Percentiles rank a stretch among this genome's conserved stretches.
phyloP scores from a whole-genome alignment of 2,888 invertebrate species.

The Ferdinandea cuprea region DNA sequence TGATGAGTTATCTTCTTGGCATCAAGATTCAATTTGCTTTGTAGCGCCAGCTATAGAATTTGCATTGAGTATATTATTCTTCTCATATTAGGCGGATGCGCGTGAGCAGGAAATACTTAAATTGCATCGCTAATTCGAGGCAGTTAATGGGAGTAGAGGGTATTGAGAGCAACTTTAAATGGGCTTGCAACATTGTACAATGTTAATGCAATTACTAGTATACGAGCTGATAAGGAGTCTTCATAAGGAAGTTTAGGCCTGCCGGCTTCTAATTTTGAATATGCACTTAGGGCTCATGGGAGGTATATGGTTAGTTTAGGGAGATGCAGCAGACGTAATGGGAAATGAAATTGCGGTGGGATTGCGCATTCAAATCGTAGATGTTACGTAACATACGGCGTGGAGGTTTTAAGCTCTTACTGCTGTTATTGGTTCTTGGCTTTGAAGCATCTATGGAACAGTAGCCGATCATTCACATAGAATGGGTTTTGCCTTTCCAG shows the following conservation, averaged over 20 bases:
- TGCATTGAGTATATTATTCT: not conserved
- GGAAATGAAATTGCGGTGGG: too few relatives aligned
- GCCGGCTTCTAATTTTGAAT: not conserved
- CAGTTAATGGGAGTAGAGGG: constrained; percentile 2
- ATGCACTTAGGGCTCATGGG: too few relatives aligned
- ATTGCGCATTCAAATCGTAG: too few relatives aligned
- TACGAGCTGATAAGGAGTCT: constrained; percentile 4
- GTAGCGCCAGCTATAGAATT: constrained; percentile 49
- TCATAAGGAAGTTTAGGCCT: not conserved
- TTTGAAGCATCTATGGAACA: too few relatives aligned
- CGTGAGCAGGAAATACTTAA: constrained; percentile 46
- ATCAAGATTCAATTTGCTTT: constrained; percentile 57
- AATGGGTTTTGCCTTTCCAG: too few relatives aligned
- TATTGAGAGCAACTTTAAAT: constrained; percentile 7
- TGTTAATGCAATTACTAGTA: not conserved
- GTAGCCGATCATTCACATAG: too few relatives aligned
- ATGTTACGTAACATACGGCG: too few relatives aligned
- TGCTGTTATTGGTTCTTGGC: too few relatives aligned
- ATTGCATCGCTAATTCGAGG: constrained; percentile 11
- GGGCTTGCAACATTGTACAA: not conserved
- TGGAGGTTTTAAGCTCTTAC: too few relatives aligned
- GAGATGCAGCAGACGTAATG: too few relatives aligned
- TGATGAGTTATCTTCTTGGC: constrained; percentile 47
- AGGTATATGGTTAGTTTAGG: too few relatives aligned
- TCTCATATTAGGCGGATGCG: constrained; percentile 1